Conservation (phyloP, 2,888 invertebrate species). For the Diploptera punctata region DNA sequence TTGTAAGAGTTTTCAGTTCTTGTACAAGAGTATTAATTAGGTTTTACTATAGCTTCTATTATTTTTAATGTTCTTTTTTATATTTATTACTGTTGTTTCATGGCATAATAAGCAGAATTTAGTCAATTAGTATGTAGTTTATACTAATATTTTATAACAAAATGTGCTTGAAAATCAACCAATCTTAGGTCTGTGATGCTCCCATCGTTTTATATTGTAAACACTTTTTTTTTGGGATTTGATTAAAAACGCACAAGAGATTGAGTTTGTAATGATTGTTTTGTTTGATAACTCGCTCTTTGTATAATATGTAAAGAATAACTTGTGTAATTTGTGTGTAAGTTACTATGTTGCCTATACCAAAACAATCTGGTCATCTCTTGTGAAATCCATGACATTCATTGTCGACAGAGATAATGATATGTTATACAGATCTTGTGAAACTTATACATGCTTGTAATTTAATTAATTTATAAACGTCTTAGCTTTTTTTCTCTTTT, state of each 20-base stretch:
- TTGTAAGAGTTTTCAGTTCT: no score
- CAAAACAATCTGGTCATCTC: slow-evolving; percentile 33
- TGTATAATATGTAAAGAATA: slow-evolving; percentile 10
- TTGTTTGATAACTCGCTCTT: background rate
- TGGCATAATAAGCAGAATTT: no score
- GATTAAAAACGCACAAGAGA: background rate
- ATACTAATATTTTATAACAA: slow-evolving; percentile 6
- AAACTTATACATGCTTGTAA: slow-evolving; percentile 7
- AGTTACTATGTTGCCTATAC: slow-evolving; percentile 26
- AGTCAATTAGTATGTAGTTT: background rate
- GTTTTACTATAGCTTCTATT: no score
- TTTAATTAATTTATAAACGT: slow-evolving; percentile 11
- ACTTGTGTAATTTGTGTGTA: background rate
- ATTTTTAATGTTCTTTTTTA: no score
- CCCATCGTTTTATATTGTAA: background rate
- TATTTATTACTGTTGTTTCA: no score
- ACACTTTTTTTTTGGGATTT: background rate
- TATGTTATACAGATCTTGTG: slow-evolving; percentile 1
- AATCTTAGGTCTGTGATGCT: slow-evolving; percentile 9
- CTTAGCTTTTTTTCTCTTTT: slow-evolving; percentile 2
- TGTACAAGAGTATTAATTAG: no score
- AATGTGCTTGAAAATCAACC: slow-evolving; percentile 11
- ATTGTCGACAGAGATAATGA: background rate
- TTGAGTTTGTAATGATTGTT: background rate
- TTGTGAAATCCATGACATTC: slow-evolving; percentile 19